Base-by-base conservation (phyloP, 2,888 invertebrate genomes). In the Hemistola chrysoprasaria region DNA sequence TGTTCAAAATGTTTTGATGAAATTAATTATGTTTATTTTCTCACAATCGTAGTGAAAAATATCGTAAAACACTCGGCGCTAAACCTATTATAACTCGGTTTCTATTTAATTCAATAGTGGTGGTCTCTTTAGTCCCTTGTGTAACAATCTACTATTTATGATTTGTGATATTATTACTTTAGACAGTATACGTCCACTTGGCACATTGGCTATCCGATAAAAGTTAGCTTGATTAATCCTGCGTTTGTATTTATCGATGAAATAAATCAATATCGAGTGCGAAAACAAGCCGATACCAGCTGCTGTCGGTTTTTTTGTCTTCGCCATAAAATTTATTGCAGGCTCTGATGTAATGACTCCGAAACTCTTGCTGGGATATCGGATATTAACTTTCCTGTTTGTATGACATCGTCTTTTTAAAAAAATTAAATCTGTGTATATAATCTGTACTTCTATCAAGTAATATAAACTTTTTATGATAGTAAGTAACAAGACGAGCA, bases 161-260 rank as follows among this genome's bases (percentile, higher is more conserved):
- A 39, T 38, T 40, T 48, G 37, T 34, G 43, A 48, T 46, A 50
- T 60, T 55, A n/a, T 58, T 53, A 54, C 53, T 54, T 51, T 38
- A 40, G 31, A 10, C 27, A 38, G 42, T 50, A 49, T 45, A 40
- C 44, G 50, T 48, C 40, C 50, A 50, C 48, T 62, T 66, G 72
- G 70, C 76, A 74, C 71, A 75, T 77, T 73, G 75, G 68, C 59
- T 47, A 58, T 63, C 60, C 67, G 68, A 71, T 73, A 71, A 80
- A 81, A 80, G 74, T 77, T 66, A 71, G 67, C 65, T 71, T 80
- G 81, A 84, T 85, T 84, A 85, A 86, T 82, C 79, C 78, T 53
- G 70, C 69, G 71, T 71, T 55, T 68, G 72, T 78, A 85, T 85
- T 84, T 85, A 86, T 84, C 68, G 69, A 56, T 60, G 56, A 68